A percentile compares a stretch with the other conserved stretches of the same genome.
These are phyloP conservation scores for Ptilorrhoa leucosticta DNA, from an alignment of 2,113 vertebrate species.

Conservation along the genomic window DNA sequence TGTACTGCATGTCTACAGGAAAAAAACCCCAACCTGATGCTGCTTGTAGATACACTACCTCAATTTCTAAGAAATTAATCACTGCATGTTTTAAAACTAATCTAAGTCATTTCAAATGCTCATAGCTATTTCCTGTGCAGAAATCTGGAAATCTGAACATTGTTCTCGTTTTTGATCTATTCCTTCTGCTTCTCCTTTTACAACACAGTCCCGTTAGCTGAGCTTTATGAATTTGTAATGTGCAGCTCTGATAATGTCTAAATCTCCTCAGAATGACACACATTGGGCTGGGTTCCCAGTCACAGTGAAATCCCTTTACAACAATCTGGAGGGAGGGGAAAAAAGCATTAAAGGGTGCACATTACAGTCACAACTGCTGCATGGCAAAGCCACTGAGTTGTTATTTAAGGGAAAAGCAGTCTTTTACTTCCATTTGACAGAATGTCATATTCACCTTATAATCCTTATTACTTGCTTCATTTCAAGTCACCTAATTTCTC, in stretches of 20 bases:
- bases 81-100: background rate
- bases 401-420: background rate
- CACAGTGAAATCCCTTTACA: background rate
- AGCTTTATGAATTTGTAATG: background rate
- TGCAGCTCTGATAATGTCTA: background rate
- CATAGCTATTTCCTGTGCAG: background rate
- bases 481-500: background rate
- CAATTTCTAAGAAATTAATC: background rate
- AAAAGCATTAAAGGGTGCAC: background rate
- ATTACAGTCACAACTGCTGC: background rate
- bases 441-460: background rate
- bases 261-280: background rate
- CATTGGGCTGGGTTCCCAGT: background rate
- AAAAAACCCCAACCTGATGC: background rate
- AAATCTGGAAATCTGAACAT: background rate
- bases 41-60: background rate
- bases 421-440: background rate
- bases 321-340: background rate
- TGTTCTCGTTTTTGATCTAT: background rate
- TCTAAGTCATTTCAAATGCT: background rate
- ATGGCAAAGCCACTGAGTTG: background rate
- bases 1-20: background rate
- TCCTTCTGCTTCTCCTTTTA: background rate
- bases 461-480: background rate
- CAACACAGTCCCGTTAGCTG: background rate